Evolutionary conservation across 2,888 invertebrate genomes (phyloP), one percentile per base, ranked within the genome.

Genomic region (Drosophila anceps): DNA sequence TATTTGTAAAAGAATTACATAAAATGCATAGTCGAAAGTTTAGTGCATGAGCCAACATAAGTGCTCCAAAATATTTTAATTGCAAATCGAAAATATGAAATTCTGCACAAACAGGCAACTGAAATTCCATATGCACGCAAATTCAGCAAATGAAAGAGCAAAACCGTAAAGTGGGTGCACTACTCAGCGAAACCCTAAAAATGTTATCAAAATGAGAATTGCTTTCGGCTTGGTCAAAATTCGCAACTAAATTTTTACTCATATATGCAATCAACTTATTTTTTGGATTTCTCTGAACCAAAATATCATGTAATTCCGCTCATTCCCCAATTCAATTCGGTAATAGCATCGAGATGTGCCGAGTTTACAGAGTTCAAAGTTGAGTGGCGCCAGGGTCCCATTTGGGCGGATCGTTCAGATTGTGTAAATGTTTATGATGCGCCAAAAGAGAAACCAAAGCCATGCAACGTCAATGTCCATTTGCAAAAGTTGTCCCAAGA

Each of bases 401-500:
- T 57, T 51, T 60, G 33, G 35, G n/a, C 27, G 61, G 64, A 79
- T 69, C 79, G 55, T 70, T 77, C 61, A 72, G 75, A 86, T 67
- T 73, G 72, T 62, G 46, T 53, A 73, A 69, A 75, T 86, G 74
- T 72, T 84, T 89, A 89, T 89, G 89, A 76, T 65, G 69, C 54
- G 61, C 43, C 48, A 73, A 41, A 55, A 48, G 68, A 66, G 69
- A 73, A 72, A 54, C 67, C 43, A 79, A 85, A 82, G 60, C 60
- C 76, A 72, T 72, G 76, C 53, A 88, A 81, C 78, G 73, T 84
- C 87, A 84, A 89, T 87, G 84, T 87, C 84, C 84, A 81, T 84
- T 84, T 89, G 82, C 63, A 69, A 78, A 88, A 88, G 78, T 84
- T 90, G 69, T 66, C 60, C 71, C 69, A 81, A 89, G 85, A 82